Percentiles rank a stretch among this genome's conserved stretches.
Conservation (phyloP, 2,888 invertebrate species). For the Hymenopus coronatus region DNA sequence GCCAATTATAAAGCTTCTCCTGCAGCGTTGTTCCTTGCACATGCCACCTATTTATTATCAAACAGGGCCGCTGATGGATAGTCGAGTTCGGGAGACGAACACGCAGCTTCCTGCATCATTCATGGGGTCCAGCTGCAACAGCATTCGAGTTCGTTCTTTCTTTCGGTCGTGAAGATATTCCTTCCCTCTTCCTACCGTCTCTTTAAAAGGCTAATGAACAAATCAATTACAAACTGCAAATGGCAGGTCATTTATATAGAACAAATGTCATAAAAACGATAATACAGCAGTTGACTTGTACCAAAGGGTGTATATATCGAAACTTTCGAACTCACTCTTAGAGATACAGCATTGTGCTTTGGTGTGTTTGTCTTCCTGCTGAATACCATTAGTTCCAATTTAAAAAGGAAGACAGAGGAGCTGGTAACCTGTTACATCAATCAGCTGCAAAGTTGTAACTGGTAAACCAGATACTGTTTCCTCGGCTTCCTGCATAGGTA, state of each 20-base stretch:
- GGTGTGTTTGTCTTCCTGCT: not conserved
- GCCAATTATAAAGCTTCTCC: not conserved
- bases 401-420: not conserved
- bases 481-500: too few species aligned
- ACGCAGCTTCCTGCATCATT: not conserved
- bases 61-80: not conserved
- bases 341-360: not conserved
- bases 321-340: not conserved
- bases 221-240: not conserved
- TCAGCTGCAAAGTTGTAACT: too few species aligned
- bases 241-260: not conserved
- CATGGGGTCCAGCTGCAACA: not conserved
- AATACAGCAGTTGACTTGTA: not conserved
- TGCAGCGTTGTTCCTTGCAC: not conserved
- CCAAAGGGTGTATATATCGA: not conserved
- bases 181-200: not conserved
- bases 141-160: not conserved
- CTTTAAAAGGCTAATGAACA: not conserved
- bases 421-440: too few species aligned
- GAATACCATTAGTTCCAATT: not conserved
- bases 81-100: not conserved
- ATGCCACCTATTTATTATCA: not conserved
- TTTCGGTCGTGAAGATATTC: not conserved
- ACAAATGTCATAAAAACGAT: not conserved
- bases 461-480: too few species aligned